phyloP scores from a whole-genome alignment of 2,888 invertebrate genomes.

The Chloroclystis v-ata region DNA sequence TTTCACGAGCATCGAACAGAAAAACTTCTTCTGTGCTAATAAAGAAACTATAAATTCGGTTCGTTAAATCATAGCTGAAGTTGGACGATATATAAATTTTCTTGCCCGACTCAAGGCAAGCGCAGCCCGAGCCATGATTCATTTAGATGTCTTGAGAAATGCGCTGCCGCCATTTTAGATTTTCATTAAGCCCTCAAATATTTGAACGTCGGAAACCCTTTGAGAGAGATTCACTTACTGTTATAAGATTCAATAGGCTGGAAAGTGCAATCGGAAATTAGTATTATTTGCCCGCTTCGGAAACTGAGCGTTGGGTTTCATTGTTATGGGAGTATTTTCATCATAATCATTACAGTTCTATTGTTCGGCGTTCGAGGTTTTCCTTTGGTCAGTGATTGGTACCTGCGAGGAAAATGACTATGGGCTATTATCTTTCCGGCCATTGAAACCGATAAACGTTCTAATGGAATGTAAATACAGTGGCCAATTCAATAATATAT shows the following conservation, averaged over 20 bases:
- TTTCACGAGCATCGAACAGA: constrained; percentile 13
- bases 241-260: constrained; percentile 30
- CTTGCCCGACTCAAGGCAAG: constrained; percentile 54
- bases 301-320: constrained; percentile 5
- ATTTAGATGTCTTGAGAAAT: constrained; percentile 63
- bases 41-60: constrained; percentile 57
- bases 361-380: constrained; percentile 3
- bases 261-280: constrained; percentile 28
- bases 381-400: neutral
- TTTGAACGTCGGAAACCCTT: constrained; percentile 44
- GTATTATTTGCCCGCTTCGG: constrained; percentile 18
- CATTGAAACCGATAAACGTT: neutral
- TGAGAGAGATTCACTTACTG: constrained; percentile 29
- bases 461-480: too few species aligned
- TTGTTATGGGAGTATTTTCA: constrained; percentile 10
- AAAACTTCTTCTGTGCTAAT: constrained; percentile 54
- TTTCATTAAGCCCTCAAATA: constrained; percentile 72
- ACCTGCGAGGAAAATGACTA: constrained; percentile 2
- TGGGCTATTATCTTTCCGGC: constrained; percentile 3
- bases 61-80: constrained; percentile 71
- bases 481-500: too few species aligned
- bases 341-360: constrained; percentile 5
- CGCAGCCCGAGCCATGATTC: constrained; percentile 58
- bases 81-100: constrained; percentile 70
- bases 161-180: constrained; percentile 57